Base-by-base conservation (phyloP, 2,797 vertebrate genomes). In the Cossypha niveicapilla region DNA sequence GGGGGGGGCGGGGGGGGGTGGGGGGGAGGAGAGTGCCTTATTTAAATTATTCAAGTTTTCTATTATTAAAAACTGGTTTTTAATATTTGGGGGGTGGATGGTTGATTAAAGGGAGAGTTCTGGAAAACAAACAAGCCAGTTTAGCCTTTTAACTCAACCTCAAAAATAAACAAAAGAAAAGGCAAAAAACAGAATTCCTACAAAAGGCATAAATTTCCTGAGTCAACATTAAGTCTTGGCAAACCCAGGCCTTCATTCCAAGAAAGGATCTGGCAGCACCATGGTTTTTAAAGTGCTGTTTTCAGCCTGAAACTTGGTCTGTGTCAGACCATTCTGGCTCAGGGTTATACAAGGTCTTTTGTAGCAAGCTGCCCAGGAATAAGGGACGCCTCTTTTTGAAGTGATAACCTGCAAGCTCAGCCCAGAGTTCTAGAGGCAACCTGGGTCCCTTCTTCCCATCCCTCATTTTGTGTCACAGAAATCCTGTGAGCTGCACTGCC, bases 341-440 rank as follows among this genome's bases (percentile, higher is more conserved):
- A 61, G 61, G 74, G 71, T 89, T 79, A 76, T 10, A 13, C 42
- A 63, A 84, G 72, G 86, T 61, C 61, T 86, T 78, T 10, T 35
- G 27, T 9, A 91, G 68, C 0, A 3, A 86, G 47, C 16, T 7
- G 53, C 44, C 70, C 18, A 45, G 85, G 35, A 82, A 48, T 19
- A 77, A 93, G 67, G 27, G 34, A 65, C 34, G 25, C 7, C 7
- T 75, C 53, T 83, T 78, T 77, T 75, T 15, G 2, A 54, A 68
- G 35, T 8, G 27, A 65, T 44, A 92, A 78, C 57, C 76, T 81
- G 79, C 54, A 77, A 92, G 62, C 57, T 92, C 66, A 92, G 79
- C 54, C 78, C 72, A 60, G 70, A 50, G n/a, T 28, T 73, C 44
- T 34, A 83, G 50, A 83, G 44, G 23, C 57, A 78, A 81, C 76